Evolutionary conservation across 2,888 invertebrate species (phyloP).

Genomic region (Epsilonema sp.): DNA sequence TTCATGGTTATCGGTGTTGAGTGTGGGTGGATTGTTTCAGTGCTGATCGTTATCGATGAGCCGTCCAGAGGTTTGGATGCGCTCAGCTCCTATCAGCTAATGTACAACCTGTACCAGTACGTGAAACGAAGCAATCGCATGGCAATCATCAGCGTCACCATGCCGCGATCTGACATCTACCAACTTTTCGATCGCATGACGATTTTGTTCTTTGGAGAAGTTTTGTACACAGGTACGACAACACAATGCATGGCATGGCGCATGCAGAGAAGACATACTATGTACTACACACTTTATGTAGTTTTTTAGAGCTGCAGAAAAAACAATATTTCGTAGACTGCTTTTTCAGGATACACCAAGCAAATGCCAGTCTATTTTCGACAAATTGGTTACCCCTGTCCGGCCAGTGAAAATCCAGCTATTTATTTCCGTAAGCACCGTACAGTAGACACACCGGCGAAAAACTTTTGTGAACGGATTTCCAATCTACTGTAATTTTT

Average conservation of each 20-base stretch:
- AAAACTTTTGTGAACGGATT: too few species aligned
- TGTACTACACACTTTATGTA: conserved; percentile 2
- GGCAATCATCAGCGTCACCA: conserved; percentile 72
- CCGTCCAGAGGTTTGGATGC: conserved; percentile 86
- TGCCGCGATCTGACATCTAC: conserved; percentile 78
- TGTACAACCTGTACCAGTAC: conserved; percentile 70
- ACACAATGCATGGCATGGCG: too few species aligned
- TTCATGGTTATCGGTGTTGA: not conserved
- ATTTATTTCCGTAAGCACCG: conserved; percentile 72
- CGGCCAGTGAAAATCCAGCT: conserved; percentile 84
- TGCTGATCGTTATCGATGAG: conserved; percentile 44
- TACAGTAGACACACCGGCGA: too few species aligned
- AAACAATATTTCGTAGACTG: not conserved
- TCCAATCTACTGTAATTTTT: too few species aligned
- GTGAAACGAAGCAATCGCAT: conserved; percentile 72
- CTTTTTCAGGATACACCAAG: conserved; percentile 65
- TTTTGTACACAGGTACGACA: conserved; percentile 43
- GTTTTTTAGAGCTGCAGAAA: not conserved
- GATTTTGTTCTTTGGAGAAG: conserved; percentile 57
- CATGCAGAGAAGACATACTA: too few species aligned
- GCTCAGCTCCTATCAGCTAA: conserved; percentile 74
- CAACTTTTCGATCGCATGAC: conserved; percentile 79
- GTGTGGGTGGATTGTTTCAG: conserved; percentile 9
- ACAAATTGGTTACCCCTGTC: conserved; percentile 84
- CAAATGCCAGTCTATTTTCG: conserved; percentile 85